phyloP scores from a whole-genome alignment of 2,888 invertebrate genomes.

The Habroteleia sp. region DNA sequence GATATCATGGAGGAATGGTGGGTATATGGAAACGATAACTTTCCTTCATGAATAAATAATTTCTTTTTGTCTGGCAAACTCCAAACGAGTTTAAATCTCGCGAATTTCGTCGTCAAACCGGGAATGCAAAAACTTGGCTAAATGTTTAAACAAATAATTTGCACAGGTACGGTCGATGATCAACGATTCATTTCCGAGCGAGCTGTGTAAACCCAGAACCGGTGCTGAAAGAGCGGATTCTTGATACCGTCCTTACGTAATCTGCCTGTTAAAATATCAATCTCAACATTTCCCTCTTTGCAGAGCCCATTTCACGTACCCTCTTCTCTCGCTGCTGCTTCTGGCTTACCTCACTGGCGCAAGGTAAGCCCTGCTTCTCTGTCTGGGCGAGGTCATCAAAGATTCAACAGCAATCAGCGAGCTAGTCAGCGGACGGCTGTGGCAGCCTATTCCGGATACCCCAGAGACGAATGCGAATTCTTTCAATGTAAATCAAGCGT shows the following conservation, averaged over 20 bases:
- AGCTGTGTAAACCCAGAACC: conserved; percentile 33
- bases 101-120: conserved; percentile 6
- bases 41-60: no score
- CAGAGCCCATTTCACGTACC: conserved; percentile 74
- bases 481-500: conserved; percentile 78
- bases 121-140: conserved; percentile 18
- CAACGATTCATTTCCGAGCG: conserved; percentile 39
- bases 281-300: conserved; percentile 78
- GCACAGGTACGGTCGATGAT: conserved; percentile 34
- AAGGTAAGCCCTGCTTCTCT: conserved; percentile 66
- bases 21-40: no score
- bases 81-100: no score
- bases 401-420: conserved; percentile 81
- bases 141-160: conserved; percentile 51
- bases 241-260: conserved; percentile 74
- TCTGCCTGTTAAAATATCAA: conserved; percentile 80
- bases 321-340: conserved; percentile 64
- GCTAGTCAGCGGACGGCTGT: conserved; percentile 77
- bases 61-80: no score
- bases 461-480: conserved; percentile 74
- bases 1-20: no score
- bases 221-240: conserved; percentile 39
- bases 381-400: conserved; percentile 81
- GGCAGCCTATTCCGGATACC: conserved; percentile 68
- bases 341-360: conserved; percentile 45